These are phyloP conservation scores for Tiliacea citrago DNA, from an alignment of 2,888 invertebrate species.

Conservation along the genomic window DNA sequence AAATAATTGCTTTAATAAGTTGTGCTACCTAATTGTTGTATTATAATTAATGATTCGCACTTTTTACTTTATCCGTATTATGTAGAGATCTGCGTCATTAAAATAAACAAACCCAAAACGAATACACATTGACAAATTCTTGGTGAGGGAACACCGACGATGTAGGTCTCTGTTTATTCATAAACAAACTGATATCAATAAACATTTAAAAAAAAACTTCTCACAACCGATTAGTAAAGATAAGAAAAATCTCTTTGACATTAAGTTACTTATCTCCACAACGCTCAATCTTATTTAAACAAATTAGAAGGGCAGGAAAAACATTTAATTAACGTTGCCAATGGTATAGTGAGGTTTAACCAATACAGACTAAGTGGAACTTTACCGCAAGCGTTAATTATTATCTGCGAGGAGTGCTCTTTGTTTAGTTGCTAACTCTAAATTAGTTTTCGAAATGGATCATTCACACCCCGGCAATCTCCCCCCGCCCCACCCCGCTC, in stretches of 20 bases:
- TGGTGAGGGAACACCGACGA: neutral
- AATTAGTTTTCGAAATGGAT: constrained; percentile 91
- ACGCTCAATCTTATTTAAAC: constrained; percentile 55
- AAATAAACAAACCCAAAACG: neutral
- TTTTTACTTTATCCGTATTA: constrained; percentile 10
- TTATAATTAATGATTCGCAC: constrained; percentile 20
- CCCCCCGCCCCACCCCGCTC: constrained; percentile 76
- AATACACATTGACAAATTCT: neutral
- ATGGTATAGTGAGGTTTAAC: constrained; percentile 85
- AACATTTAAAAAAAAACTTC: constrained; percentile 11
- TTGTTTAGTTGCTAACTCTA: constrained; percentile 91
- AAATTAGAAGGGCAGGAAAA: constrained; percentile 64
- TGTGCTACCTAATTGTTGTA: neutral
- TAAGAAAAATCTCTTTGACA: constrained; percentile 22
- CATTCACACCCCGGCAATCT: constrained; percentile 87
- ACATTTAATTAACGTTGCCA: constrained; percentile 82
- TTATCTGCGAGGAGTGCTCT: constrained; percentile 91
- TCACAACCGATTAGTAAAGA: constrained; percentile 19
- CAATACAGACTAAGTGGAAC: constrained; percentile 89
- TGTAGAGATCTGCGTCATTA: neutral
- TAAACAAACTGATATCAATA: constrained; percentile 10
- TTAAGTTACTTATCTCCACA: constrained; percentile 31
- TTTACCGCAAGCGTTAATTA: constrained; percentile 91
- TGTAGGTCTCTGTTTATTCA: constrained; percentile 4
- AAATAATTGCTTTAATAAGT: constrained; percentile 33